These are phyloP conservation scores for Zygogramma bicolorata DNA, from an alignment of 2,888 invertebrate species.

Conservation along the genomic window DNA sequence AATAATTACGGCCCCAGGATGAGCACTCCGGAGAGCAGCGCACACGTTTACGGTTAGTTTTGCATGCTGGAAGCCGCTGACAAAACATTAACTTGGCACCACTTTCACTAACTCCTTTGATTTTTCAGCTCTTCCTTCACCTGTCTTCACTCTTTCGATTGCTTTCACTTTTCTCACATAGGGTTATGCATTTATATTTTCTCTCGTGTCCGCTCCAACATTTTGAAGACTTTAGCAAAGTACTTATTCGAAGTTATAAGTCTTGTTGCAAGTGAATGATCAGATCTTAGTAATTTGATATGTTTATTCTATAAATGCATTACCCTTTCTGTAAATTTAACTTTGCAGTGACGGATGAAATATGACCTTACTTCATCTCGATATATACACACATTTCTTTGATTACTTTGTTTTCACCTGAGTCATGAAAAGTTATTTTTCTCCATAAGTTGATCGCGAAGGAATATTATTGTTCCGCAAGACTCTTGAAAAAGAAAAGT, in stretches of 20 bases:
- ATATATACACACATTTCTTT: not conserved
- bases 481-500: too few species aligned
- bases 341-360: not conserved
- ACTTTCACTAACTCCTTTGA: slow-evolving; percentile 35
- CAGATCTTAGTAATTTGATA: not conserved
- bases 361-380: not conserved
- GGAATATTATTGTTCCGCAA: too few species aligned
- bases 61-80: slow-evolving; percentile 42
- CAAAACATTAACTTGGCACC: slow-evolving; percentile 35
- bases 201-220: too few species aligned
- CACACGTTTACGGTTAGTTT: slow-evolving; percentile 64
- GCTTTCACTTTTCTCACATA: not conserved
- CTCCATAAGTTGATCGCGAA: not conserved
- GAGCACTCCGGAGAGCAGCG: slow-evolving; percentile 60
- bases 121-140: slow-evolving; percentile 28
- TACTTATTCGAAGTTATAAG: too few species aligned
- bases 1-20: slow-evolving; percentile 59
- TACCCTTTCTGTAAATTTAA: not conserved
- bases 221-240: too few species aligned
- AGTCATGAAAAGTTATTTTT: not conserved
- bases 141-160: slow-evolving; percentile 4
- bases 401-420: not conserved
- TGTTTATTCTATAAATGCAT: not conserved
- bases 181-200: not conserved
- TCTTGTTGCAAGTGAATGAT: too few species aligned